These are phyloP conservation scores for Nephila pilipes DNA, from an alignment of 1,140 invertebrate genomes.

Conservation along the genomic window DNA sequence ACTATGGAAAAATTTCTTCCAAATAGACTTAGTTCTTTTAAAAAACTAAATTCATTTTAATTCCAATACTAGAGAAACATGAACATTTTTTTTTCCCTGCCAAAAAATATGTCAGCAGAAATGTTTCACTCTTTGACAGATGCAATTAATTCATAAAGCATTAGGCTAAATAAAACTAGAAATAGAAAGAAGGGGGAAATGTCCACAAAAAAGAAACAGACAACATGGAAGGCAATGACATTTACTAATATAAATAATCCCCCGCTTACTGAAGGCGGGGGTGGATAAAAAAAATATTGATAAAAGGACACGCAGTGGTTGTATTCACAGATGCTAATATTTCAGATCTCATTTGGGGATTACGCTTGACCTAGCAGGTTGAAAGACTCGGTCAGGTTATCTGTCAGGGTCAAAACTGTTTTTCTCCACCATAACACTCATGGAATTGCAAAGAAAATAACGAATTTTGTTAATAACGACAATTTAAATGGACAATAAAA, in stretches of 20 bases:
- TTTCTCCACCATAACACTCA: no score
- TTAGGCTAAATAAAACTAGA: background rate
- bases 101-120: no score
- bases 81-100: no score
- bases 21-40: no score
- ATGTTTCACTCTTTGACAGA: background rate
- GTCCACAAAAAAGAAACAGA: background rate
- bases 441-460: no score
- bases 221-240: background rate
- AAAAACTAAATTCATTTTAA: no score
- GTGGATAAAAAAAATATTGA: background rate
- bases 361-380: slow-evolving; percentile 4
- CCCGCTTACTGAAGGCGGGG: background rate
- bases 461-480: no score
- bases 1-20: no score
- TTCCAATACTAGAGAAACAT: no score
- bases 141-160: background rate
- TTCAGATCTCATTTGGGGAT: slow-evolving; percentile 19
- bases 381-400: background rate
- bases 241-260: background rate
- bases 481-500: no score
- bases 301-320: background rate
- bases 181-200: background rate
- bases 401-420: background rate
- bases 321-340: slow-evolving; percentile 17